Conservation (phyloP, 2,888 invertebrate genomes). For the Orthosia incerta region DNA sequence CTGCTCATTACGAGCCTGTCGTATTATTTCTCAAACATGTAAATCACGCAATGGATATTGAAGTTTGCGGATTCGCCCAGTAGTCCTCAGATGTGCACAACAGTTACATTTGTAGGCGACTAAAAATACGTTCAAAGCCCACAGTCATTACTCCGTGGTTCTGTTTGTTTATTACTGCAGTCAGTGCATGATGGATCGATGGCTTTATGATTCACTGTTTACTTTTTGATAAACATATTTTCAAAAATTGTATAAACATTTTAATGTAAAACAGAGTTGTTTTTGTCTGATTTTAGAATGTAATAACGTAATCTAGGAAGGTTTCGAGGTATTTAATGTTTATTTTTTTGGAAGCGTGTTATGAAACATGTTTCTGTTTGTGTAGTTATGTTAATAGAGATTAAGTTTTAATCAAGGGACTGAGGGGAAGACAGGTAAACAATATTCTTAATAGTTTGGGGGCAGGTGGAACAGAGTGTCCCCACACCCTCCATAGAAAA, state of each 20-base stretch:
- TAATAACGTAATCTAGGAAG: constrained; percentile 1
- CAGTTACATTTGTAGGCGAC: constrained; percentile 43
- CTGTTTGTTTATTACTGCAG: constrained; percentile 69
- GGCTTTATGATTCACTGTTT: constrained; percentile 59
- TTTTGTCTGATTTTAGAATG: constrained; percentile 24
- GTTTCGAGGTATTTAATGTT: constrained; percentile 10
- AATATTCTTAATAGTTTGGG: background rate
- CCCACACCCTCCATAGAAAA: too few species aligned
- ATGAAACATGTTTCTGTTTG: constrained; percentile 1
- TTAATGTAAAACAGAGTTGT: constrained; percentile 36
- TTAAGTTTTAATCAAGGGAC: background rate
- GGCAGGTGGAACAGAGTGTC: too few species aligned
- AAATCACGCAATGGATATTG: constrained; percentile 33
- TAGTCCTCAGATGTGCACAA: constrained; percentile 32
- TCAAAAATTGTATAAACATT: constrained; percentile 20
- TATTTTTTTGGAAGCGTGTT: background rate
- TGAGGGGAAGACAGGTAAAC: too few species aligned
- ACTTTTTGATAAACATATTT: constrained; percentile 57
- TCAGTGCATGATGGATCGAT: constrained; percentile 68
- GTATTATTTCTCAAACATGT: background rate
- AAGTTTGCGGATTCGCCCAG: background rate
- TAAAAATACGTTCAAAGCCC: constrained; percentile 57
- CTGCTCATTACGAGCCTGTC: constrained; percentile 2
- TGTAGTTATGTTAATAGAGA: background rate
- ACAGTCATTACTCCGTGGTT: constrained; percentile 56